Evolutionary conservation across 2,888 invertebrate genomes (phyloP).

Genomic region (Tanaodytes sp.): DNA sequence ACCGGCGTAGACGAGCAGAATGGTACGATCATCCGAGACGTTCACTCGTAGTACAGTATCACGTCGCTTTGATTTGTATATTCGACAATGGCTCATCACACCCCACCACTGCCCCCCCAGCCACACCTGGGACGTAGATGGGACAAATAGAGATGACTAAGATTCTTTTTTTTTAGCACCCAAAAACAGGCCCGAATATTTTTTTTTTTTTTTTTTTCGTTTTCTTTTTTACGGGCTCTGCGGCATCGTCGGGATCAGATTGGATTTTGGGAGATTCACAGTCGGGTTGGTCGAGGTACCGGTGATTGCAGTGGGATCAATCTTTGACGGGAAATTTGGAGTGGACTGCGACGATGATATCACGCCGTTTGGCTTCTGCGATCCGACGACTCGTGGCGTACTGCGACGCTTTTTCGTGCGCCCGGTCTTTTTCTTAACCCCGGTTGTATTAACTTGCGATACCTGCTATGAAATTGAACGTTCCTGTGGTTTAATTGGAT

Average conservation of each 20-base stretch:
- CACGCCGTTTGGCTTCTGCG: constrained; percentile 14
- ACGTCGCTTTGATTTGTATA: no score
- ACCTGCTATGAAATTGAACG: constrained; percentile 17
- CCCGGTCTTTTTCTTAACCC: constrained; percentile 14
- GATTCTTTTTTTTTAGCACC: not conserved
- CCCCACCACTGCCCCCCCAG: no score
- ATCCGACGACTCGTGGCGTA: constrained; percentile 3
- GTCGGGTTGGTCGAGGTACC: constrained; percentile 21
- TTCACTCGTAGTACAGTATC: no score
- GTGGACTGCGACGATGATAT: constrained; percentile 24
- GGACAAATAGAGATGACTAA: no score
- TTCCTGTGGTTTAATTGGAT: not conserved
- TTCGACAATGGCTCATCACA: no score
- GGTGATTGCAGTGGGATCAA: constrained; percentile 2
- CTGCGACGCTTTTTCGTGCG: constrained; percentile 15
- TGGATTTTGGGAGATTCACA: not conserved
- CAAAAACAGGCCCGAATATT: not conserved
- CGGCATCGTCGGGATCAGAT: not conserved
- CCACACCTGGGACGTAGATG: no score
- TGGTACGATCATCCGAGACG: no score
- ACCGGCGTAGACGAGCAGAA: no score
- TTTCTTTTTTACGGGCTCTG: constrained; percentile 2
- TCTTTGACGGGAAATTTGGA: constrained; percentile 28
- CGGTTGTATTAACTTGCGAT: constrained; percentile 6
- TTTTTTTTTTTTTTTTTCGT: constrained; percentile 3